Evolutionary conservation across 2,797 vertebrate species (phyloP).

Genomic region (Betta splendens): DNA sequence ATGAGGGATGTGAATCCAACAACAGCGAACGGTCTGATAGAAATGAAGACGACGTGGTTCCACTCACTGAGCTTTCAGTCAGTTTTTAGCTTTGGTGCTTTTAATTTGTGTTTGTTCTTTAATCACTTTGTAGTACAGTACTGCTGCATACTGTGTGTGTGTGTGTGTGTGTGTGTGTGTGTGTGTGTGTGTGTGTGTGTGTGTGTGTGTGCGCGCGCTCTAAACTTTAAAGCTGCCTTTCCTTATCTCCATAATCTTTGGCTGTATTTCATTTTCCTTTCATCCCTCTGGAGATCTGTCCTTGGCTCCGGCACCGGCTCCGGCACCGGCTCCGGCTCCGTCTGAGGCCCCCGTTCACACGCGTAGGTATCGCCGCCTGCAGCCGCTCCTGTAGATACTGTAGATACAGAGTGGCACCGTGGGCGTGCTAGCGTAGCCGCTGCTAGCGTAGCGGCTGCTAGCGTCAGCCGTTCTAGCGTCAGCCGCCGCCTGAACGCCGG

Average conservation of each 20-base stretch:
- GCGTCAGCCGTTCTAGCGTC: too few relatives aligned
- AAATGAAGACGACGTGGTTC: too few relatives aligned
- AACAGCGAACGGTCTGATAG: too few relatives aligned
- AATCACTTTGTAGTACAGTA: background rate
- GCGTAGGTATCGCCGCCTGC: slow-evolving; percentile 65
- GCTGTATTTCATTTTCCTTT: slow-evolving; percentile 66
- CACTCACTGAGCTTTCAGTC: too few relatives aligned
- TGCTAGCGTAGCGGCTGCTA: slow-evolving; percentile 31
- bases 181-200: background rate
- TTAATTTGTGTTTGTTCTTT: background rate
- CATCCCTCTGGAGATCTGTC: slow-evolving; percentile 69
- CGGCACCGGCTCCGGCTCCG: too few relatives aligned
- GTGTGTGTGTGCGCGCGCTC: slow-evolving; percentile 23
- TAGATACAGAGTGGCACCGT: slow-evolving; percentile 44
- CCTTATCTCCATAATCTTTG: slow-evolving; percentile 66
- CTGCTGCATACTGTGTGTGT: background rate
- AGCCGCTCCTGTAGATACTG: slow-evolving; percentile 33
- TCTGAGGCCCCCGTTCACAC: slow-evolving; percentile 70
- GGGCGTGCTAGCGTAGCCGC: slow-evolving; percentile 23
- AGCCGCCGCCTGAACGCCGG: slow-evolving; percentile 17
- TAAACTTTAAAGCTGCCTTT: slow-evolving; percentile 59
- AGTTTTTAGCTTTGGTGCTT: too few relatives aligned
- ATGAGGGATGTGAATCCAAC: background rate
- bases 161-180: background rate
- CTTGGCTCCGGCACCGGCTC: slow-evolving; percentile 68